A percentile compares a stretch with the other conserved stretches of the same genome.
Evolutionary conservation across 2,113 vertebrate species (phyloP).

Genomic region (Nycticryphes semicollaris): DNA sequence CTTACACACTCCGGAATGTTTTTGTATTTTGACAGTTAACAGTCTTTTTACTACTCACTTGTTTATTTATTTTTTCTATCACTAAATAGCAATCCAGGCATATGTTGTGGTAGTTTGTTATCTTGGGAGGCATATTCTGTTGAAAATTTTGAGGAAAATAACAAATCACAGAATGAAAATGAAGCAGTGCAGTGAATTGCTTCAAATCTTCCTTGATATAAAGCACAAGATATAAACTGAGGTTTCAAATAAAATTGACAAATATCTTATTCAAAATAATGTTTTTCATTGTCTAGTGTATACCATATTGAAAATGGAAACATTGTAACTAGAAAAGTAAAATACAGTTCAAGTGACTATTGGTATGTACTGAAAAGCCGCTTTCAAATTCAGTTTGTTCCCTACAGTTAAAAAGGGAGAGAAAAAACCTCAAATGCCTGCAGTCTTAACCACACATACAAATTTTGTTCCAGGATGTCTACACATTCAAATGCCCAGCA

Average conservation of each 20-base stretch:
- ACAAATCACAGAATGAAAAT: not conserved
- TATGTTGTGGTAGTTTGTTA: not conserved
- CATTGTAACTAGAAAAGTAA: not conserved
- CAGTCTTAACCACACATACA: not conserved
- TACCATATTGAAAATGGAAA: not conserved
- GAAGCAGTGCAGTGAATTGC: not conserved
- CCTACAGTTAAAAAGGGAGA: not conserved
- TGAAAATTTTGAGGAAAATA: not conserved
- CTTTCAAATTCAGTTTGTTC: not conserved
- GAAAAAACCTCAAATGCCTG: not conserved
- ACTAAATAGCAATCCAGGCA: not conserved
- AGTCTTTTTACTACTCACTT: not conserved
- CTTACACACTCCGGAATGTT: not conserved
- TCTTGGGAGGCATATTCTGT: not conserved
- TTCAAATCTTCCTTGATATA: not conserved
- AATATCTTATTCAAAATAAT: not conserved
- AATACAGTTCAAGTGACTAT: not conserved
- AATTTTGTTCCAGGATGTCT: not conserved
- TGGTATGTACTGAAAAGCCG: not conserved
- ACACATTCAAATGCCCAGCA: not conserved
- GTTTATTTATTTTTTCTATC: not conserved
- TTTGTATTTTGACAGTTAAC: not conserved
- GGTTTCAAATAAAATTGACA: not conserved
- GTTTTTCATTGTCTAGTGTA: not conserved
- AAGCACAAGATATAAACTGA: not conserved